phyloP scores from a whole-genome alignment of 1,140 invertebrate genomes.

The Drosophila ironensis region DNA sequence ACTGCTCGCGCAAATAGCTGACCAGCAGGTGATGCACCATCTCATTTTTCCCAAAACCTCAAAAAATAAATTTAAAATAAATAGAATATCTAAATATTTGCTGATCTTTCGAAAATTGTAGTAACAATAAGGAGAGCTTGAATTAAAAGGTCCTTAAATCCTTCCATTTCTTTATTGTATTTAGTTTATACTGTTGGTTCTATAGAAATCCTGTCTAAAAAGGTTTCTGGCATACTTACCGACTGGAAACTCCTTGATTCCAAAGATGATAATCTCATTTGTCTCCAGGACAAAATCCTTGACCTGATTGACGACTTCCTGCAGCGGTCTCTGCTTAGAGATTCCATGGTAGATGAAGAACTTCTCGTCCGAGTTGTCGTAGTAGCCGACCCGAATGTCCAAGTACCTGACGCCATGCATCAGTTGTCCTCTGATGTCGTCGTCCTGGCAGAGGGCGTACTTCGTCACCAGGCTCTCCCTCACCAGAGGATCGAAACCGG shows the following conservation, averaged over 20 bases:
- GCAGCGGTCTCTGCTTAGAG: conserved; percentile 82
- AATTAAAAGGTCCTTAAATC: too few species aligned
- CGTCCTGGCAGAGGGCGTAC: conserved; percentile 84
- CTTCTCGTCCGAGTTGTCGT: conserved; percentile 72
- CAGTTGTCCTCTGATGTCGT: conserved; percentile 84
- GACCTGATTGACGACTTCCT: conserved; percentile 83
- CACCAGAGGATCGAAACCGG: conserved; percentile 73
- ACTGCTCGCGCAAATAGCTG: conserved; percentile 82
- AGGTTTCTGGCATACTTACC: conserved; percentile 73
- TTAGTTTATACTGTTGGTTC: fast-evolving
- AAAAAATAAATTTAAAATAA: background rate
- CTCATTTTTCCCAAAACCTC: conserved; percentile 81
- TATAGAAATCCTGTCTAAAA: too few species aligned
- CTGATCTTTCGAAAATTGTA: too few species aligned
- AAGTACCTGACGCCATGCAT: conserved; percentile 85
- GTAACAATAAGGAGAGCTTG: too few species aligned
- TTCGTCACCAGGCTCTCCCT: conserved; percentile 82
- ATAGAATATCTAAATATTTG: background rate
- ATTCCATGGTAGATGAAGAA: conserved; percentile 85
- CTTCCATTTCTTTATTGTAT: too few species aligned
- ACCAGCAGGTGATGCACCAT: conserved; percentile 83
- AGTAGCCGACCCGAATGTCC: conserved; percentile 85
- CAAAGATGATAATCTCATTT: conserved; percentile 86
- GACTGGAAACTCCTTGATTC: conserved; percentile 85
- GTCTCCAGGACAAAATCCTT: conserved; percentile 84